phyloP scores from a whole-genome alignment of 2,113 vertebrate species.

The Elanus axillaris region DNA sequence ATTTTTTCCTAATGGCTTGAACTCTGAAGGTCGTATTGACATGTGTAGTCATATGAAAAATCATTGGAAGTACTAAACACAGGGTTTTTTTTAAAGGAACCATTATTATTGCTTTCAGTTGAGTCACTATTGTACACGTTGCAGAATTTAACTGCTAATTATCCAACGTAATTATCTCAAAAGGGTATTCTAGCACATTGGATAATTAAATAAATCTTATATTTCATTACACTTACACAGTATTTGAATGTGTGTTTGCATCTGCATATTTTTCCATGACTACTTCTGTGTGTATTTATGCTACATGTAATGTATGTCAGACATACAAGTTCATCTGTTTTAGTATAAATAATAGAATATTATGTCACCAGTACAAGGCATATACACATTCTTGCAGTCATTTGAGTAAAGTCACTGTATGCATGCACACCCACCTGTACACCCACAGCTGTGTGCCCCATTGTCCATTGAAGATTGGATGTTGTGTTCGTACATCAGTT shows the following conservation, averaged over 20 bases:
- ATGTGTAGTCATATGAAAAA: conserved; percentile 24
- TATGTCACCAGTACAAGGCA: background rate
- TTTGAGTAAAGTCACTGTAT: background rate
- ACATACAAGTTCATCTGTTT: background rate
- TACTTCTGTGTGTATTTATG: background rate
- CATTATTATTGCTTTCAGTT: background rate
- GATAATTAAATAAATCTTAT: background rate
- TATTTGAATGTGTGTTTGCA: background rate
- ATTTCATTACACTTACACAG: background rate
- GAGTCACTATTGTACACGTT: background rate
- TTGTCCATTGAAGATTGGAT: background rate
- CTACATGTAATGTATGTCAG: background rate
- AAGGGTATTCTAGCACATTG: background rate
- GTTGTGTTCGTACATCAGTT: background rate
- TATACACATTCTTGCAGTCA: background rate
- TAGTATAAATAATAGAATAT: background rate
- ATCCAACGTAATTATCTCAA: background rate
- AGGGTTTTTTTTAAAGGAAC: background rate
- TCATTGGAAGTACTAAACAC: background rate
- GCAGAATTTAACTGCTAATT: conserved; percentile 33
- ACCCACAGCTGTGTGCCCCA: background rate
- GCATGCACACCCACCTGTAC: background rate
- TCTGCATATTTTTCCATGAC: background rate
- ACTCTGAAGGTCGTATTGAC: conserved; percentile 24
- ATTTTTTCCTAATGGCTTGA: conserved; percentile 29